A percentile compares a stretch with the other conserved stretches of the same genome.
Conservation (phyloP, 2,113 vertebrate species). For the Hippoglossus stenolepis region DNA sequence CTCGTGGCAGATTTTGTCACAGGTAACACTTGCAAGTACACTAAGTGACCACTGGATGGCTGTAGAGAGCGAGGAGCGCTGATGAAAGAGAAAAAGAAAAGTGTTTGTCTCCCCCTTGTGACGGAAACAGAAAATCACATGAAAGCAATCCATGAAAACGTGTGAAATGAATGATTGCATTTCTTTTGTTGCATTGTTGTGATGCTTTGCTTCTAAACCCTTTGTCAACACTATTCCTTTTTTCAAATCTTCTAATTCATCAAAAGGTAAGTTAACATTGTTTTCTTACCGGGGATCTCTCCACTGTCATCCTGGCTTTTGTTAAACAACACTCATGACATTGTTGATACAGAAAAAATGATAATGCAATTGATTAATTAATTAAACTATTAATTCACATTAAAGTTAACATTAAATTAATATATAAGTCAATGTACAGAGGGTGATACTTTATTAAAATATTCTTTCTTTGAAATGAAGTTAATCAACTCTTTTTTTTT, state of each 20-base stretch:
- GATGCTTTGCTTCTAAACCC: slow-evolving; percentile 24
- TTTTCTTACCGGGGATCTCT: background rate
- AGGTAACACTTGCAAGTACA: slow-evolving; percentile 6
- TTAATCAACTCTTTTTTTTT: slow-evolving; percentile 6
- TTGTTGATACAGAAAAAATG: no score
- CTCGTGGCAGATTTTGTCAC: background rate
- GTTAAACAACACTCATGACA: background rate
- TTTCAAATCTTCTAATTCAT: background rate
- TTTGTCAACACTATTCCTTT: background rate
- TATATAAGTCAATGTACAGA: no score
- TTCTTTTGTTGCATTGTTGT: slow-evolving; percentile 28
- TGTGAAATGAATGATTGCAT: background rate
- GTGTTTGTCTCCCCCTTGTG: slow-evolving; percentile 60
- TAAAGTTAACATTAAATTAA: no score
- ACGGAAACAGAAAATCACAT: background rate
- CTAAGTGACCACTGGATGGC: slow-evolving; percentile 55
- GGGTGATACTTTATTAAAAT: background rate
- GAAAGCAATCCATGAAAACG: background rate
- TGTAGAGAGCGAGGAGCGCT: slow-evolving; percentile 3
- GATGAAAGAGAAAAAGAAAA: background rate
- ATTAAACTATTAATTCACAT: background rate
- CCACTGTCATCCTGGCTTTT: background rate
- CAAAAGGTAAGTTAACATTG: slow-evolving; percentile 14
- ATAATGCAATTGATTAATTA: background rate
- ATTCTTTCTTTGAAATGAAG: background rate